Percentiles rank a stretch among this genome's conserved stretches.
These are phyloP conservation scores for Darevskia nairensis DNA, from an alignment of 2,797 vertebrate species.

Conservation along the genomic window DNA sequence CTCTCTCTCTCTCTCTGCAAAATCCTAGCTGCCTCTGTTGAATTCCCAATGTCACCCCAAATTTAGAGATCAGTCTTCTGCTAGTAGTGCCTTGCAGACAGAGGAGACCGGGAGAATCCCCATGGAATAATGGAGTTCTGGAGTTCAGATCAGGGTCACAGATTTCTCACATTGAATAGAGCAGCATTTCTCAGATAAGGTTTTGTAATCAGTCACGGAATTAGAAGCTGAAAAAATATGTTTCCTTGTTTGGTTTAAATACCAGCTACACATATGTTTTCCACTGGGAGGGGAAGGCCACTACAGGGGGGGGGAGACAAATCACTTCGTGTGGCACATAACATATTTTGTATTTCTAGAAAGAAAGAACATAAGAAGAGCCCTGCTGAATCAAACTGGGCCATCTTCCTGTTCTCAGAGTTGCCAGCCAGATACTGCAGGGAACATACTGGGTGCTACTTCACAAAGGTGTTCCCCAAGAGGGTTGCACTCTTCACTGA, in stretches of 20 bases:
- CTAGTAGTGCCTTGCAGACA: slow-evolving; percentile 8
- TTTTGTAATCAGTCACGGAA: neutral
- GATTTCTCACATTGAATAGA: slow-evolving; percentile 27
- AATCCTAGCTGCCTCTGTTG: slow-evolving; percentile 1
- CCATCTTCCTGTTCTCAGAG: too few species aligned
- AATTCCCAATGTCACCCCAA: slow-evolving; percentile 39
- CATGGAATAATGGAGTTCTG: neutral
- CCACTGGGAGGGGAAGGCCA: neutral
- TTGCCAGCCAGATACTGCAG: too few species aligned
- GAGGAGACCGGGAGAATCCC: neutral
- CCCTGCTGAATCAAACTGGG: too few species aligned
- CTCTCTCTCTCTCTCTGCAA: fast-evolving
- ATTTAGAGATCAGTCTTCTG: neutral
- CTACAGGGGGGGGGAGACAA: neutral
- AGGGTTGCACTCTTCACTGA: too few species aligned
- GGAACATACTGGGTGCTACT: too few species aligned
- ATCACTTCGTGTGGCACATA: neutral
- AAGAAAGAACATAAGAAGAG: too few species aligned
- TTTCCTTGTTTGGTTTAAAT: slow-evolving; percentile 22
- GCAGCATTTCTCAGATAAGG: neutral
- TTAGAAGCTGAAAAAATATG: neutral
- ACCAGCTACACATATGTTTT: neutral
- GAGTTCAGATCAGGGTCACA: slow-evolving; percentile 38
- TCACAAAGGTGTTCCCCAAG: too few species aligned
- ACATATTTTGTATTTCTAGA: neutral